Conservation (phyloP, 2,113 vertebrate species). For the Cyanoderma ruficeps region DNA sequence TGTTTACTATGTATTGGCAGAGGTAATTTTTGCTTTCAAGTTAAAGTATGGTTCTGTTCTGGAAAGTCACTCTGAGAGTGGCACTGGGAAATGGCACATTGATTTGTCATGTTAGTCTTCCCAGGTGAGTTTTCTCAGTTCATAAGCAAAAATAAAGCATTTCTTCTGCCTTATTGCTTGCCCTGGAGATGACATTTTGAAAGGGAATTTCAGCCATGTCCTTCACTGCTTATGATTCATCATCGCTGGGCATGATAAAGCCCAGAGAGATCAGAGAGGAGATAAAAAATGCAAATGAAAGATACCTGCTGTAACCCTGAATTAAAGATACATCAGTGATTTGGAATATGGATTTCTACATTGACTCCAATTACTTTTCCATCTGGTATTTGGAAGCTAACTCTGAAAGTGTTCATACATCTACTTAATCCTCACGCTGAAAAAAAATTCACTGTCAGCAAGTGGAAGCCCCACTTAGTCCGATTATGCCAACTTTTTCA, state of each 20-base stretch:
- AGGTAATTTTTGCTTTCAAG: not conserved
- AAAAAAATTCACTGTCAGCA: not conserved
- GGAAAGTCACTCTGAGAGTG: not conserved
- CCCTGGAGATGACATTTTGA: not conserved
- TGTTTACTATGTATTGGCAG: not conserved
- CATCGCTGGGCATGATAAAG: not conserved
- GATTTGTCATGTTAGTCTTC: not conserved
- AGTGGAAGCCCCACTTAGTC: not conserved
- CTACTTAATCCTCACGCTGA: not conserved
- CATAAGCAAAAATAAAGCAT: not conserved
- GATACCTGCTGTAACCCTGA: not conserved
- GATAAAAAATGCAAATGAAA: not conserved
- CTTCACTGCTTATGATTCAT: not conserved
- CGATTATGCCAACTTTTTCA: not conserved
- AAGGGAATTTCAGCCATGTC: not conserved
- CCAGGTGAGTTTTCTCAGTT: not conserved
- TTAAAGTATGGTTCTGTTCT: not conserved
- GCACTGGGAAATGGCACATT: not conserved
- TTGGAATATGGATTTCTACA: not conserved
- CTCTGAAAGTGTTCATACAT: not conserved
- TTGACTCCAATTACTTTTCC: not conserved
- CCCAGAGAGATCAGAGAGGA: not conserved
- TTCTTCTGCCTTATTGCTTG: not conserved
- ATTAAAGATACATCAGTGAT: not conserved
- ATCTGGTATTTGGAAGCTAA: not conserved